Evolutionary conservation across 2,113 vertebrate species (phyloP), one percentile per base, ranked within the genome.

Genomic region (Cottus gobio): DNA sequence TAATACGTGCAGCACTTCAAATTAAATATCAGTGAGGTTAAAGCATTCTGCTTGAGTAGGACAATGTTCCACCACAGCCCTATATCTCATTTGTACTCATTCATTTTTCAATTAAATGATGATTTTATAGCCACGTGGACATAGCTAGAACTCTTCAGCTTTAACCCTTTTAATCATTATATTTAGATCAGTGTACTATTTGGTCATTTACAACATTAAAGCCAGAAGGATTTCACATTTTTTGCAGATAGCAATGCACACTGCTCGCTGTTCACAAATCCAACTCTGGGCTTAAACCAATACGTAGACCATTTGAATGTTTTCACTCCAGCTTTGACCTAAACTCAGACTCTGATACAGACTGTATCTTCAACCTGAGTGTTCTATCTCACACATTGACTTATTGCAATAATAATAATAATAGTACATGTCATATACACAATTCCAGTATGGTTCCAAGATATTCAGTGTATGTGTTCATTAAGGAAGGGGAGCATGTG

Each of bases 401-500:
- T 54, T 4, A 26, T 26, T 10, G 3, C n/a, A 24, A n/a, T 54
- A 54, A 9, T 24, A 24, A 9, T 48, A n/a, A 54, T 42, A 42
- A 42, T 42, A 68, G 44, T 9, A 26, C 24, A 10, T 71, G 13
- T 16, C 42, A 13, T 18, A 4, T 52, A 9, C 11, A 61, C 24
- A 9, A 3, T 54, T 30, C 31, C 46, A 37, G 5, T 56, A 4
- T 22, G 39, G 4, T 8, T 57, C 42, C 63, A 64, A 10, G 39
- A n/a, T 22, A 56, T 18, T 63, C 31, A 11, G 20, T 73, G 75
- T 63, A 56, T 54, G 65, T 39, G 11, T 69, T 63, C 73, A 50
- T 48, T 7, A 48, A 9, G 13, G 62, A 24, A 83, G 79, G 83
- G 80, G 85, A 76, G 44, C 84, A 85, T 88, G 83, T 89, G 82